Percentiles rank a stretch among this genome's conserved stretches.
Evolutionary conservation across 2,888 invertebrate species (phyloP).

Genomic region (Salpingus planirostris): DNA sequence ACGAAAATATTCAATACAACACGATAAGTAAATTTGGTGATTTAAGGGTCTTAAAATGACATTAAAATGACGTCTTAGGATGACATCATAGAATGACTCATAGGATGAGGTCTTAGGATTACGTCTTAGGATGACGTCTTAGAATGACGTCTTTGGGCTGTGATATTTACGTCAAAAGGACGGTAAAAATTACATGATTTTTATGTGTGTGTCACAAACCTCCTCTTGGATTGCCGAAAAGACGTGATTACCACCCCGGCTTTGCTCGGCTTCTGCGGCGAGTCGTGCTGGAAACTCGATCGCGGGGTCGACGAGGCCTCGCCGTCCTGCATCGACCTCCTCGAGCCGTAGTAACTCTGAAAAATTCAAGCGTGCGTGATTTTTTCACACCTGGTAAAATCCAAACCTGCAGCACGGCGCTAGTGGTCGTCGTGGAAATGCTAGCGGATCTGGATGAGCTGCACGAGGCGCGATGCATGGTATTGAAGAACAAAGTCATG

Average conservation of each 20-base stretch:
- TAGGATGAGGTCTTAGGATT: no score
- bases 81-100: no score
- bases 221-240: slow-evolving; percentile 76
- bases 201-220: slow-evolving; percentile 44
- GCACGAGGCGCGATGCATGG: slow-evolving; percentile 32
- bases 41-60: no score
- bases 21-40: no score
- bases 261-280: slow-evolving; percentile 54
- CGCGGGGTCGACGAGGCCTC: slow-evolving; percentile 43
- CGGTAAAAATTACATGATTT: neutral
- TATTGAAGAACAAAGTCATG: slow-evolving; percentile 24
- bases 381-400: no score
- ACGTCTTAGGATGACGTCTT: no score
- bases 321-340: slow-evolving; percentile 43
- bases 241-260: slow-evolving; percentile 89
- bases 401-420: slow-evolving; percentile 31
- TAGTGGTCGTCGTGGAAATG: slow-evolving; percentile 31
- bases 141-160: no score
- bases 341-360: slow-evolving; percentile 44
- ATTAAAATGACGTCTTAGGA: no score
- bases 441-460: slow-evolving; percentile 37
- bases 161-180: no score
- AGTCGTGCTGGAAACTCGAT: slow-evolving; percentile 54
- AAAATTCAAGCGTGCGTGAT: slow-evolving; percentile 1
- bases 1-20: no score